phyloP scores from a whole-genome alignment of 2,113 vertebrate genomes.

The Anolis sagrei region DNA sequence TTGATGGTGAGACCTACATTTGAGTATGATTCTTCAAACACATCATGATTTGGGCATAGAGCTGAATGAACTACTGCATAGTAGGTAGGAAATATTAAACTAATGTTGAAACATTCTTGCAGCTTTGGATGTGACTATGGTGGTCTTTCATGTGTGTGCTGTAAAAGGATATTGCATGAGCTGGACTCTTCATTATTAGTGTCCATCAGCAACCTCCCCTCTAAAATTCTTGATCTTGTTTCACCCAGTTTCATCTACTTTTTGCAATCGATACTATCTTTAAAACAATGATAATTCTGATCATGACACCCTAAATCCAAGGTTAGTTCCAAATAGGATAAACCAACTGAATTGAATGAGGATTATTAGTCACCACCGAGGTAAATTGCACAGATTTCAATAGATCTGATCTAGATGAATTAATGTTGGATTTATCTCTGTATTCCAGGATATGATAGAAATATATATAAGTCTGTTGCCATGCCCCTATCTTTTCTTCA shows the following conservation, averaged over 20 bases:
- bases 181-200: slow-evolving; percentile 1
- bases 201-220: background rate
- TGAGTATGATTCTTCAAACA: slow-evolving; percentile 1
- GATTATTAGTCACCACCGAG: too few species aligned
- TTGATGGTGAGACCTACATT: background rate
- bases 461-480: background rate
- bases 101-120: background rate
- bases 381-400: too few species aligned
- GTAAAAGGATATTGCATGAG: background rate
- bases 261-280: background rate
- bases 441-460: background rate
- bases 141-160: background rate
- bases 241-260: rapidly evolving
- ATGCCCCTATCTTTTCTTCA: background rate
- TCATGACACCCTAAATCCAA: background rate
- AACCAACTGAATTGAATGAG: too few species aligned
- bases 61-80: background rate
- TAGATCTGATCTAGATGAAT: too few species aligned
- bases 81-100: background rate
- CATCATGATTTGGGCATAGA: background rate
- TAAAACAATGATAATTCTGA: background rate
- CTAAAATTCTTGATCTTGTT: background rate
- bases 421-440: too few species aligned
- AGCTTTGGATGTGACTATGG: background rate
- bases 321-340: too few species aligned